These are phyloP conservation scores for Pseudomyrmex cubaensis DNA, from an alignment of 1,140 invertebrate genomes.

Conservation along the genomic window DNA sequence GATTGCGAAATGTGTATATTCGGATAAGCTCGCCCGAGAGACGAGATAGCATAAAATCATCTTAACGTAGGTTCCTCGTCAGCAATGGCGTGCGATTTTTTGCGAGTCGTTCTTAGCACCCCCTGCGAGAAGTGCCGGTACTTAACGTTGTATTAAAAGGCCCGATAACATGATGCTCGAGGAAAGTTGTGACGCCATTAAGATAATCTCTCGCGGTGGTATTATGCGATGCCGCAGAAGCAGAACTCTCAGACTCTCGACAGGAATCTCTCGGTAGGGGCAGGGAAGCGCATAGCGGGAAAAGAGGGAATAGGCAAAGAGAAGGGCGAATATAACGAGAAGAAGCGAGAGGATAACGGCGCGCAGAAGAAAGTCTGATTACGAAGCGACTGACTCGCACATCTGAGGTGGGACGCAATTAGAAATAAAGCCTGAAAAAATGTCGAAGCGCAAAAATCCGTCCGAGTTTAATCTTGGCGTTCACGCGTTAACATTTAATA, in stretches of 20 bases:
- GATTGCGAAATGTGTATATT: slow-evolving; percentile 40
- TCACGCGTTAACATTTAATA: neutral
- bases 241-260: slow-evolving; percentile 16
- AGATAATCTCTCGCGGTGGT: slow-evolving; percentile 72
- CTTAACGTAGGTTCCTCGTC: slow-evolving; percentile 48
- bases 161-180: slow-evolving; percentile 66
- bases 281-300: neutral
- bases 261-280: neutral
- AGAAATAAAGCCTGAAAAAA: slow-evolving; percentile 29
- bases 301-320: neutral
- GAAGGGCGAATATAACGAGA: slow-evolving; percentile 32
- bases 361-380: slow-evolving; percentile 42
- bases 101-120: slow-evolving; percentile 44
- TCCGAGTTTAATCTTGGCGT: slow-evolving; percentile 16
- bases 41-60: slow-evolving; percentile 47
- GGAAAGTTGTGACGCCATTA: slow-evolving; percentile 76
- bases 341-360: neutral
- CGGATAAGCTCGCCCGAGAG: slow-evolving; percentile 19
- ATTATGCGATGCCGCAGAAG: slow-evolving; percentile 54
- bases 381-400: slow-evolving; percentile 23
- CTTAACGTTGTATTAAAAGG: slow-evolving; percentile 67
- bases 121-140: slow-evolving; percentile 41
- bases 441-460: slow-evolving; percentile 16
- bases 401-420: slow-evolving; percentile 23
- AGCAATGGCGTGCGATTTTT: slow-evolving; percentile 29